Evolutionary conservation across 2,797 vertebrate species (phyloP).

Genomic region (Echeneis naucrates): DNA sequence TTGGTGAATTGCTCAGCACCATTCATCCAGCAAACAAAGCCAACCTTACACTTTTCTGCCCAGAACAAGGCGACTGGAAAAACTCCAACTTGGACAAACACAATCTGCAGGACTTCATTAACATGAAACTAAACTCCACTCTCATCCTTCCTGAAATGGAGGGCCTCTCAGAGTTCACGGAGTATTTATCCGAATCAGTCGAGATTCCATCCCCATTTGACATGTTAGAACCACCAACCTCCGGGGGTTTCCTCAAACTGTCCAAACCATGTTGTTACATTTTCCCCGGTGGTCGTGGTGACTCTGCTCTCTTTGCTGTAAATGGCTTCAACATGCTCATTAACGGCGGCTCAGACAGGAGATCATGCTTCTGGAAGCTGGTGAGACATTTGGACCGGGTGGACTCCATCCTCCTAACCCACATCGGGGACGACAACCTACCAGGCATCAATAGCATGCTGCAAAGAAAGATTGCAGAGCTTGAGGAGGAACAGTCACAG

Average conservation of each 20-base stretch:
- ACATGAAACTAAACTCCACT: conserved; percentile 95
- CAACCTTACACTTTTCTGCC: conserved; percentile 93
- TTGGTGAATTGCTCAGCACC: conserved; percentile 96
- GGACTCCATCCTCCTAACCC: conserved; percentile 96
- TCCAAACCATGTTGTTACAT: conserved; percentile 99
- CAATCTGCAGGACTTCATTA: conserved; percentile 97
- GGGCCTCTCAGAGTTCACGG: conserved; percentile 98
- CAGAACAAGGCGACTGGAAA: conserved; percentile 97
- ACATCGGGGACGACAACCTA: conserved; percentile 95
- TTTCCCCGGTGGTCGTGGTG: conserved; percentile 94
- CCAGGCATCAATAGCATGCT: conserved; percentile 98
- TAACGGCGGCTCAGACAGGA: conserved; percentile 96
- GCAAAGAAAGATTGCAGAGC: conserved; percentile 93
- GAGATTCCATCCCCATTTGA: conserved; percentile 97
- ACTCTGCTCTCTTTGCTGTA: conserved; percentile 96
- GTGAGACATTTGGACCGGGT: conserved; percentile 96
- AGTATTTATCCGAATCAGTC: conserved; percentile 97
- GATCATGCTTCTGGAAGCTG: conserved; percentile 98
- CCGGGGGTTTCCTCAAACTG: conserved; percentile 96
- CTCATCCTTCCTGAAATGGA: conserved; percentile 97
- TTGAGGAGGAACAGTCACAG: conserved; percentile 96
- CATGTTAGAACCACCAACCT: conserved; percentile 95
- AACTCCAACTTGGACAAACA: conserved; percentile 98
- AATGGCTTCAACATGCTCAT: conserved; percentile 99
- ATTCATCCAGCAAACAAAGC: conserved; percentile 98